Evolutionary conservation across 2,888 invertebrate genomes (phyloP).

Genomic region (Nephrotoma appendiculata): DNA sequence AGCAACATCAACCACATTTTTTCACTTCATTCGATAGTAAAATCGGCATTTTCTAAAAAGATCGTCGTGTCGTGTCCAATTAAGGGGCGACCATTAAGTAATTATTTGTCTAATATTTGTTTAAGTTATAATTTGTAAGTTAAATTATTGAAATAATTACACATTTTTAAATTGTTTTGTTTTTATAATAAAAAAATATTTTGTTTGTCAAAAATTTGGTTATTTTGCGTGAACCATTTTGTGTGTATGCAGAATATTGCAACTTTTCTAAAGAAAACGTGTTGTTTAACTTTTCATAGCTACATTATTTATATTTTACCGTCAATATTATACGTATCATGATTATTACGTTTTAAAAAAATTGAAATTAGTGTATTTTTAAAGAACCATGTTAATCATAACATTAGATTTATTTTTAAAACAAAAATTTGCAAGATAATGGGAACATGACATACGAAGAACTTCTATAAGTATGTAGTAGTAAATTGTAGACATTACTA

Average conservation of each 20-base stretch:
- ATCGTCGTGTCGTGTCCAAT: slow-evolving; percentile 4
- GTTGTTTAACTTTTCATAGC: background rate
- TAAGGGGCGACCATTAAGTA: slow-evolving; percentile 1
- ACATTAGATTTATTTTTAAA: background rate
- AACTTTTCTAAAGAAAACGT: background rate
- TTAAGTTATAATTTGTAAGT: background rate
- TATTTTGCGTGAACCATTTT: background rate
- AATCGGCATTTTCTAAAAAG: background rate
- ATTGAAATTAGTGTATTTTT: background rate
- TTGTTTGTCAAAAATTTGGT: background rate
- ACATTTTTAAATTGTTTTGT: background rate
- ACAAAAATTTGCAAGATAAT: background rate
- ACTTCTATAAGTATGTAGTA: background rate
- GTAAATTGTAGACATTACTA: background rate
- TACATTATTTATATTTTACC: background rate
- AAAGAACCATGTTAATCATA: background rate
- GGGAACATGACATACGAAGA: background rate
- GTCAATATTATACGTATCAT: background rate
- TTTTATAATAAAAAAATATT: background rate
- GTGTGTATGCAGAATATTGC: background rate
- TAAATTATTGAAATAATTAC: background rate
- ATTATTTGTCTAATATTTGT: background rate
- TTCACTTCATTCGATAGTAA: background rate
- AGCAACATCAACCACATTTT: background rate
- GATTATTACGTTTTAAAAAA: background rate